These are phyloP conservation scores for Zaprionus inermis DNA, from an alignment of 1,140 invertebrate genomes.

Conservation along the genomic window DNA sequence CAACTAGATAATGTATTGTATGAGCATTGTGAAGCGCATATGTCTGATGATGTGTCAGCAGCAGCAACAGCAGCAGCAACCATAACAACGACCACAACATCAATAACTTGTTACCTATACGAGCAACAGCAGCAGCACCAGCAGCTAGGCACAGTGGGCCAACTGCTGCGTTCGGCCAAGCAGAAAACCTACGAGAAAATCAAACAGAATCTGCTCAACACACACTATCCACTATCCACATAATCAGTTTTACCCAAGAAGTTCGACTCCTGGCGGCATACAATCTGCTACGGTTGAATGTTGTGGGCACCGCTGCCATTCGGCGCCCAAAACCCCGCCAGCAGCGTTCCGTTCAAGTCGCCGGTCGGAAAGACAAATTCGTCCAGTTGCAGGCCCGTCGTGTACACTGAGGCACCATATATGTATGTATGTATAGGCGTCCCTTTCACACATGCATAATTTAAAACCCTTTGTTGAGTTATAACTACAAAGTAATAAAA, in stretches of 20 bases:
- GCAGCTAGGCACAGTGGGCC: slow-evolving; percentile 60
- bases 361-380: slow-evolving; percentile 12
- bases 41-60: slow-evolving; percentile 48
- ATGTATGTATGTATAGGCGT: too few species aligned
- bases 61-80: slow-evolving; percentile 26
- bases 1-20: slow-evolving; percentile 66
- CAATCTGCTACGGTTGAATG: neutral
- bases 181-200: slow-evolving; percentile 81
- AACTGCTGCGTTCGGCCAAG: slow-evolving; percentile 75
- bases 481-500: too few species aligned
- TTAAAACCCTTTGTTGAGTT: too few species aligned
- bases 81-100: slow-evolving; percentile 22
- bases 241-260: slow-evolving; percentile 85
- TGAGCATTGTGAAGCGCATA: slow-evolving; percentile 60
- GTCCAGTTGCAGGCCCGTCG: slow-evolving; percentile 26
- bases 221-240: slow-evolving; percentile 90
- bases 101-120: slow-evolving; percentile 19
- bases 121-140: slow-evolving; percentile 44
- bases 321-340: slow-evolving; percentile 31
- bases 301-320: slow-evolving; percentile 25
- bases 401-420: too few species aligned
- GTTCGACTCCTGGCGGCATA: slow-evolving; percentile 84
- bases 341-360: slow-evolving; percentile 23
- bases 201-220: slow-evolving; percentile 71
- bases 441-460: too few species aligned